A percentile compares a stretch with the other conserved stretches of the same genome.
Conservation (phyloP, 2,113 vertebrate species). For the Neotragus pygmaeus region DNA sequence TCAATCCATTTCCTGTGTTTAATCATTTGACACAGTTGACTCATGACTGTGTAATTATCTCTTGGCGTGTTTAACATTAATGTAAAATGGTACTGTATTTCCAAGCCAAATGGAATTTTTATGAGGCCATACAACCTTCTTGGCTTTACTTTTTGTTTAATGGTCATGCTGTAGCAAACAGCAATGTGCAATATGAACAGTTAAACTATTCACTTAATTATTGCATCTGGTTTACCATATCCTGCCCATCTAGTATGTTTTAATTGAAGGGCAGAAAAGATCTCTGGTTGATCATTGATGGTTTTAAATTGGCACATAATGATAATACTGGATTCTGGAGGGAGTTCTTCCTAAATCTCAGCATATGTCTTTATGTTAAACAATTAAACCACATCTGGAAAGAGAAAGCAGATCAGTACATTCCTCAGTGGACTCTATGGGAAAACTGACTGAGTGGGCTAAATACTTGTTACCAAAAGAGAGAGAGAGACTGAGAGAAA, state of each 20-base stretch:
- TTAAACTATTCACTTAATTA: conserved; percentile 73
- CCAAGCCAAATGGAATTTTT: conserved; percentile 76
- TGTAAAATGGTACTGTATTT: conserved; percentile 69
- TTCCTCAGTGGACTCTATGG: conserved; percentile 62
- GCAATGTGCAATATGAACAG: conserved; percentile 59
- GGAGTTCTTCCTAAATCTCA: conserved; percentile 79
- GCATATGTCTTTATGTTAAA: conserved; percentile 80
- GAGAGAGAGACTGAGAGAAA: not conserved
- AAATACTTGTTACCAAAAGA: conserved; percentile 26
- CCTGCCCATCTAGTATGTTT: conserved; percentile 64
- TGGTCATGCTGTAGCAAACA: conserved; percentile 66
- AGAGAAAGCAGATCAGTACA: conserved; percentile 71
- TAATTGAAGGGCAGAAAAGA: conserved; percentile 79
- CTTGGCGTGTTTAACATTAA: conserved; percentile 68
- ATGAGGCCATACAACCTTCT: conserved; percentile 68
- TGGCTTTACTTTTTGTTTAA: conserved; percentile 73
- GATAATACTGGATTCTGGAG: conserved; percentile 76
- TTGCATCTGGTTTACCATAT: conserved; percentile 72
- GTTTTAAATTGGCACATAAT: conserved; percentile 76
- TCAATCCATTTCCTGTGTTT: conserved; percentile 71
- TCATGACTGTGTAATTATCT: conserved; percentile 73
- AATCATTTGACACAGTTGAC: conserved; percentile 74
- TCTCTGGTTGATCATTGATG: conserved; percentile 77
- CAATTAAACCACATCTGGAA: conserved; percentile 80
- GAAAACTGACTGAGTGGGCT: conserved; percentile 63